Base-by-base conservation (phyloP, 1,140 invertebrate genomes). In the Heliconius himera region DNA sequence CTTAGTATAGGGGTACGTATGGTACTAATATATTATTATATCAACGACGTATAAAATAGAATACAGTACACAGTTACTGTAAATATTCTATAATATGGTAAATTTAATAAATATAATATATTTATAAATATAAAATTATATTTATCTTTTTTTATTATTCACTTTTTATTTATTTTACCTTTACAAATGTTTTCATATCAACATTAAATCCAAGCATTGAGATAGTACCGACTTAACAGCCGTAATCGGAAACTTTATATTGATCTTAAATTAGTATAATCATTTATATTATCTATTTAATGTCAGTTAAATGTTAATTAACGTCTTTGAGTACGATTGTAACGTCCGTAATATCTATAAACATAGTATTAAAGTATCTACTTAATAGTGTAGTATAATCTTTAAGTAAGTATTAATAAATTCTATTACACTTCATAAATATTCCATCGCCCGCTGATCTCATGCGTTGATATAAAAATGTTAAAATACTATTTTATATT, bases 401-500 rank as follows among this genome's bases (percentile, higher is more conserved):
- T 66, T 29, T 6, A 29, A 66, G 22, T 29, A 66, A 66, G 22
- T 29, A 66, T 66, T 29, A 29, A 66, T 66, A 29, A 29, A 66
- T 5, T 29, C 13, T 26, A 66, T 66, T 66, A 66, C 60, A 66
- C 11, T 66, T 16, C 11, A 66, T 66, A 29, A 66, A 66, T 66
- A 66, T 66, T 29, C 60, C 18, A 66, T 66, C 60, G 54, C 54
- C 54, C 54, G 60, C 26, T 66, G 60, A 22, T 66, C 22, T 66
- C 60, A 16, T 29, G 60, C 60, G 13, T 29, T 66, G 0, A 29
- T 66, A 66, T 66, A 66, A 29, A 66, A 66, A 26, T 66, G 60
- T 66, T 13, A 22, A 66, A 66, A 66, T 22, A 66, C 11, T 4
- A 66, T 29, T 66, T 29, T 66, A 29, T 66, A 66, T 1, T 16